phyloP scores from a whole-genome alignment of 2,888 invertebrate species.

The Cataglyphis rosenhaueri region DNA sequence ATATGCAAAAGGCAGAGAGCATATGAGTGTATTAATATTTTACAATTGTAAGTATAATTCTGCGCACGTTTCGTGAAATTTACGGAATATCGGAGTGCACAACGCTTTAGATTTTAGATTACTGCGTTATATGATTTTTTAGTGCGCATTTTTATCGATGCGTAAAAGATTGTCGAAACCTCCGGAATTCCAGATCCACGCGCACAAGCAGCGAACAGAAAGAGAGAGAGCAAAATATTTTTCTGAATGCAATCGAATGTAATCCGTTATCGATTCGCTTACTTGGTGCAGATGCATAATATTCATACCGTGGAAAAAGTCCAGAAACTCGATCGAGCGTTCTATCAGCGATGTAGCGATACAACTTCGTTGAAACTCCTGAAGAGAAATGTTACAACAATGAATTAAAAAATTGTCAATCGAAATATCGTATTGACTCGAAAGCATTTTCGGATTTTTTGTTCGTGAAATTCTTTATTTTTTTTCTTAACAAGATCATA shows the following conservation, averaged over 20 bases:
- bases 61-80: not conserved
- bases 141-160: slow-evolving; percentile 18
- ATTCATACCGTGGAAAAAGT: slow-evolving; percentile 68
- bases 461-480: not conserved
- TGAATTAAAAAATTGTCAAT: slow-evolving; percentile 40
- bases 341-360: slow-evolving; percentile 62
- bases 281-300: slow-evolving; percentile 44
- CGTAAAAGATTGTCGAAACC: slow-evolving; percentile 32
- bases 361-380: slow-evolving; percentile 58
- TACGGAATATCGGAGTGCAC: slow-evolving; percentile 18
- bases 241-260: slow-evolving; percentile 11
- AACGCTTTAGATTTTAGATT: slow-evolving; percentile 30
- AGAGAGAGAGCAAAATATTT: slow-evolving; percentile 10
- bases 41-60: not conserved
- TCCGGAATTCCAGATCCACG: slow-evolving; percentile 31
- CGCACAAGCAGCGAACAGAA: not conserved
- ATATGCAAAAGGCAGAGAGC: not conserved
- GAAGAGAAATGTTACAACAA: slow-evolving; percentile 52
- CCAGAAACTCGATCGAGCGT: slow-evolving; percentile 70
- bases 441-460: not conserved
- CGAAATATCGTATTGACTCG: not conserved
- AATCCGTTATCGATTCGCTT: slow-evolving; percentile 8
- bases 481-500: not conserved
- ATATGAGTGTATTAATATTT: slow-evolving; percentile 22
- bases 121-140: slow-evolving; percentile 4